Base-by-base conservation (phyloP, 2,888 invertebrate species). In the Allolobophora icterica region DNA sequence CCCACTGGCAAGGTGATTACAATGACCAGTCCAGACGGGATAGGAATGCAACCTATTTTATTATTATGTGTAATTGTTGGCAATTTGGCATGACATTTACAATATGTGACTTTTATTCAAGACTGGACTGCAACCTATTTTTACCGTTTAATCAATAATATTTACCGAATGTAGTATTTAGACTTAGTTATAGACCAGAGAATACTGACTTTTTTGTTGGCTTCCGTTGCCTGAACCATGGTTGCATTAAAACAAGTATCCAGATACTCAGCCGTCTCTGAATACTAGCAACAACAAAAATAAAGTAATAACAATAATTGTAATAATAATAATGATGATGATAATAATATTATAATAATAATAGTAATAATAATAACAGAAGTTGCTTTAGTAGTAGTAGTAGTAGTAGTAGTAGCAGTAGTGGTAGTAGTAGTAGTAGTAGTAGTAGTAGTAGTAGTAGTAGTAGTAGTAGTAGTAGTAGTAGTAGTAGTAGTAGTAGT, bases 221-320 rank as follows among this genome's bases (percentile, higher is more conserved):
- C 87, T 24, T 91, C 92, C 0, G 92, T 92, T 35, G 91, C 92
- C 40, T 91, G 91, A 15, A 92, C 90, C 71, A 92, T 38, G 40
- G 91, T 90, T 24, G 52, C 90, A 24, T 91, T 89, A 24, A 92
- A 89, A 35, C 91, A 91, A n/a, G 83, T 83, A 38, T 92, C 91
- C 89, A 92, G 91, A 45, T 91, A 92, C 52, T 90, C 90, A 8
- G 91, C 92, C 30, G 35, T 71, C 30, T 92, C 92, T 21, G 92
- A 92, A 38, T 90, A 91, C 92, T 92, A 89, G 30, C 17, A 93
- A 21, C 38, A 90, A 30, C 34, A 87, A 87, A 17, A 35, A 89
- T 33, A 30, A 13, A 89, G n/a, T 89, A 89, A 13, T 89, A 89
- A 15, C 34, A 24, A 33, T 13, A 33, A 33, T 87, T 24, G 38